These are phyloP conservation scores for Ceratoteleas bidentatus DNA, from an alignment of 1,140 invertebrate genomes.

Conservation along the genomic window DNA sequence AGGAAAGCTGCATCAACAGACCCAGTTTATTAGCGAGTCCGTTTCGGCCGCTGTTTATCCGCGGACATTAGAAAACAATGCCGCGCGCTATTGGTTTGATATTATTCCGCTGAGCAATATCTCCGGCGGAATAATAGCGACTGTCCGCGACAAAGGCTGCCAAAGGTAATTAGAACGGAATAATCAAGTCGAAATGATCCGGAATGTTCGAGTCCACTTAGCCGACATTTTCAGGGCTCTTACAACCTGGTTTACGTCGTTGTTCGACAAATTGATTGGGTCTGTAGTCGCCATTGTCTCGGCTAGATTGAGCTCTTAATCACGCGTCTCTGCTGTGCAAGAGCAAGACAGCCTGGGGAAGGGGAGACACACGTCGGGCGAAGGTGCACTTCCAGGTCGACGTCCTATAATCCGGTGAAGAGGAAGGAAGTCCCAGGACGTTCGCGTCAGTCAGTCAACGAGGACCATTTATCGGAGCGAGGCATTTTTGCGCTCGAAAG, in stretches of 20 bases:
- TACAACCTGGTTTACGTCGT: slow-evolving; percentile 70
- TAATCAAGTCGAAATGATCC: slow-evolving; percentile 51
- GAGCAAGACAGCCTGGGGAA: slow-evolving; percentile 30
- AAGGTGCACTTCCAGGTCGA: slow-evolving; percentile 46
- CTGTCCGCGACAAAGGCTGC: slow-evolving; percentile 27
- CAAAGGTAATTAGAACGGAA: slow-evolving; percentile 45
- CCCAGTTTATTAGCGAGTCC: slow-evolving; percentile 30
- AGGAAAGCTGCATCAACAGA: slow-evolving; percentile 34
- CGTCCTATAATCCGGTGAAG: slow-evolving; percentile 36
- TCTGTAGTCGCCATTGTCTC: slow-evolving; percentile 76
- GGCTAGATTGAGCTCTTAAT: slow-evolving; percentile 76
- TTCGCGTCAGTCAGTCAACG: slow-evolving; percentile 12
- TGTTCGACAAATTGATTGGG: slow-evolving; percentile 77
- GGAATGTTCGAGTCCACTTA: slow-evolving; percentile 56
- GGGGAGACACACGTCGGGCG: slow-evolving; percentile 50
- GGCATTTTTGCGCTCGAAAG: slow-evolving; percentile 4
- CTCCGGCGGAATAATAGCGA: slow-evolving; percentile 15
- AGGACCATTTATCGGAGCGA: slow-evolving; percentile 24
- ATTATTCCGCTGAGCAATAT: slow-evolving; percentile 17
- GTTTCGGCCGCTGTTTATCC: slow-evolving; percentile 31
- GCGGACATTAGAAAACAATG: slow-evolving; percentile 24
- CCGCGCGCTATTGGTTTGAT: background rate
- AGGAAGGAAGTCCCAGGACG: slow-evolving; percentile 40
- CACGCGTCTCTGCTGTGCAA: slow-evolving; percentile 68
- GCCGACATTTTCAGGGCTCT: slow-evolving; percentile 61